Percentiles rank a stretch among this genome's conserved stretches.
phyloP scores from a whole-genome alignment of 2,113 vertebrate genomes.

The Rhagologus leucostigma region DNA sequence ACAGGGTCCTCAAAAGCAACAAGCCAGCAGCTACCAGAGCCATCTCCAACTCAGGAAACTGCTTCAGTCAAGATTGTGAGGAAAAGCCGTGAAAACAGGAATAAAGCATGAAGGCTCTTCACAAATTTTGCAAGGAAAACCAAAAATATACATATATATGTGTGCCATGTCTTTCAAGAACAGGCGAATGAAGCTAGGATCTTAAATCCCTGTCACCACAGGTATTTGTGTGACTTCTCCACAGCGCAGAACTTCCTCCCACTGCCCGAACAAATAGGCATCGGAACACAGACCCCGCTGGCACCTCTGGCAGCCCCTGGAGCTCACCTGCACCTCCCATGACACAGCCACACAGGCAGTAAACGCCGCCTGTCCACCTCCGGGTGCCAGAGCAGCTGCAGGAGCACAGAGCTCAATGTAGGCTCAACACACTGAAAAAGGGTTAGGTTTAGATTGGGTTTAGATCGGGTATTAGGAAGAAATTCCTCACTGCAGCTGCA shows the following conservation, averaged over 20 bases:
- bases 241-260: neutral
- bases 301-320: neutral
- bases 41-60: neutral
- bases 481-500: neutral
- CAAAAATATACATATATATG: accelerated
- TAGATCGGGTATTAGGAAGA: neutral
- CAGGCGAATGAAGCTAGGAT: neutral
- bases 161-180: neutral
- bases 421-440: neutral
- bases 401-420: accelerated
- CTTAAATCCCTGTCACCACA: accelerated
- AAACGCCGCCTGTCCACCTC: accelerated
- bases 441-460: neutral
- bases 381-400: neutral
- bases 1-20: accelerated
- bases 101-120: neutral
- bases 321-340: neutral
- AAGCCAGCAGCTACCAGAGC: no score
- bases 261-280: accelerated
- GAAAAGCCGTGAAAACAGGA: neutral
- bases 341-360: neutral
- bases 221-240: neutral
- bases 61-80: accelerated
- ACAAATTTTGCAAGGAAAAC: accelerated
- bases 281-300: neutral